These are phyloP conservation scores for Vicugna pacos DNA, from an alignment of 2,113 vertebrate species.

Conservation along the genomic window DNA sequence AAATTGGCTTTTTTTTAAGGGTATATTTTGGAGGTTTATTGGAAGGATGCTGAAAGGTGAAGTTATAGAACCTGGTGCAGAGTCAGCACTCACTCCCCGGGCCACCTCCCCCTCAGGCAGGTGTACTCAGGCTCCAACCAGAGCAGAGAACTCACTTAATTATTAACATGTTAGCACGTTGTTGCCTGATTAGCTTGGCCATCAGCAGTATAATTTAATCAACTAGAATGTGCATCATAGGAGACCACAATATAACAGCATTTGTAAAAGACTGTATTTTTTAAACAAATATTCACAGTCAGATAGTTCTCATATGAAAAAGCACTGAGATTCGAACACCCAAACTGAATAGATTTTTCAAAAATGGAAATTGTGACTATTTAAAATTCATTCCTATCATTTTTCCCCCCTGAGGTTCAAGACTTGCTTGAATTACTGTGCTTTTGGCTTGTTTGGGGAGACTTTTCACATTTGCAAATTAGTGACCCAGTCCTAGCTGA, in stretches of 20 bases:
- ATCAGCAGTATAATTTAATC: neutral
- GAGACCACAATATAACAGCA: neutral
- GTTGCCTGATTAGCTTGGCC: neutral
- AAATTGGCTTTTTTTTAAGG: neutral
- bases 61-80: neutral
- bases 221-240: no score
- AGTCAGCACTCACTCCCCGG: rapidly evolving
- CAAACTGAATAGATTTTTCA: constrained; percentile 62
- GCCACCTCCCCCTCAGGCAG: rapidly evolving
- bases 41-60: neutral
- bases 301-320: constrained; percentile 64
- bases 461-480: constrained; percentile 46
- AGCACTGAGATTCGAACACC: constrained; percentile 41
- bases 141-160: neutral
- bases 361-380: constrained; percentile 46
- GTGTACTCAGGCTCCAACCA: rapidly evolving
- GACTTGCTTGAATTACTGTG: neutral
- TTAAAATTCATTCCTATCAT: constrained; percentile 49
- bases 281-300: constrained; percentile 45
- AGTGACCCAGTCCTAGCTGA: constrained; percentile 17
- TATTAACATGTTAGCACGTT: neutral
- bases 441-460: constrained; percentile 29
- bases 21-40: neutral
- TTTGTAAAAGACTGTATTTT: constrained; percentile 37
- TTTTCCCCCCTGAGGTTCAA: neutral